A percentile compares a stretch with the other conserved stretches of the same genome.
Evolutionary conservation across 2,888 invertebrate species (phyloP).

Genomic region (Boloria euphrosyne): DNA sequence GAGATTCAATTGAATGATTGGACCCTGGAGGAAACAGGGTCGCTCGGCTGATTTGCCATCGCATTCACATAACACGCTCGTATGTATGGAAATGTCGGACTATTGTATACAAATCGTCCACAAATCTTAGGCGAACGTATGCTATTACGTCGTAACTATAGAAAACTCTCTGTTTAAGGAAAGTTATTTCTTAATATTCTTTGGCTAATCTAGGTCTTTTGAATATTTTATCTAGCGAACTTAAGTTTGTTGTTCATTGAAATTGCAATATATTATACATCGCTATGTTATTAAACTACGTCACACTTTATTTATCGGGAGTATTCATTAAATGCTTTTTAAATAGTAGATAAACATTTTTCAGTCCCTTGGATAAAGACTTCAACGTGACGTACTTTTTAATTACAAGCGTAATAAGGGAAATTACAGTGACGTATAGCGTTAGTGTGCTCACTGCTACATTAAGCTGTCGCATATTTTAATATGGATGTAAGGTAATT

Average conservation of each 20-base stretch:
- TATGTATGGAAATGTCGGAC: slow-evolving; percentile 24
- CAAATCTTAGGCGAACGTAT: neutral
- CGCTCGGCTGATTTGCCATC: slow-evolving; percentile 32
- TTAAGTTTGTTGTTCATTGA: too few relatives aligned
- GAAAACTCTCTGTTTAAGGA: neutral
- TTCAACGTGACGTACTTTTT: slow-evolving; percentile 9
- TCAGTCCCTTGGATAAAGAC: neutral
- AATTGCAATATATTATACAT: neutral
- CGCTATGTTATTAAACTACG: neutral
- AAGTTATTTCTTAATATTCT: neutral
- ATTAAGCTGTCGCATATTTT: neutral
- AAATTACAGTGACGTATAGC: neutral
- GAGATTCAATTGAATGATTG: slow-evolving; percentile 62
- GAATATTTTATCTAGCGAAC: too few relatives aligned
- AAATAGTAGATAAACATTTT: neutral
- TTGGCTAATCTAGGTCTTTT: neutral
- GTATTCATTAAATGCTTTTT: neutral
- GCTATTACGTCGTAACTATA: neutral
- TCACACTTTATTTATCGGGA: neutral
- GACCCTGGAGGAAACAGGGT: slow-evolving; percentile 37
- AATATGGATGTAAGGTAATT: too few relatives aligned
- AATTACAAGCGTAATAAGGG: slow-evolving; percentile 9
- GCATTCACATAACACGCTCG: slow-evolving; percentile 9
- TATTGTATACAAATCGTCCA: slow-evolving; percentile 33
- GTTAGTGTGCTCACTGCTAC: neutral